Base-by-base conservation (phyloP, 2,797 vertebrate species). In the Diceros bicornis region DNA sequence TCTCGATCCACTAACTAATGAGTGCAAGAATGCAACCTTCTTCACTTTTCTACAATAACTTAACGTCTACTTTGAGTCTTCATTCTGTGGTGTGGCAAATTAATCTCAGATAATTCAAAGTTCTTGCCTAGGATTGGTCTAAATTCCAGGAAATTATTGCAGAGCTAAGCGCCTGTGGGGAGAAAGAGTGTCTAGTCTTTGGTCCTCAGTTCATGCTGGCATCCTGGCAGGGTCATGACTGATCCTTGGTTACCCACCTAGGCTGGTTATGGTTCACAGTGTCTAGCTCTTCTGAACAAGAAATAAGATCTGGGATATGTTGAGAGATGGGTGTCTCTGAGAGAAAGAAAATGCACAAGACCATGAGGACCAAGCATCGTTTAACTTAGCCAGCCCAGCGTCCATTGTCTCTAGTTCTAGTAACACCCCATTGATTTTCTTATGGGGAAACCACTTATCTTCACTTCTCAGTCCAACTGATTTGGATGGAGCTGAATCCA, bases 251-350 rank as follows among this genome's bases (percentile, higher is more conserved):
- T 41, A 23, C 20, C 16, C 16, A 41, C 25, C 91, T 37, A 25
- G 79, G 52, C 8, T 88, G 17, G 29, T 52, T 23, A 50, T 8
- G 29, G 29, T 6, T 52, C 52, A 59, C 16, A 44, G 34, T 93
- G 75, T 78, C 96, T 97, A 97, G 95, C 95, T 97, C 97, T 96
- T 88, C 86, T 96, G 90, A 93, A 97, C 89, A 97, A 97, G 95
- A 97, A 98, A 94, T 90, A 50, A 96, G 88, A 96, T 94, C 97
- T 93, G 94, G 93, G 96, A 89, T 88, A 90, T 79, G 61, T 59
- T 91, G 97, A 97, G 96, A 97, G 79, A 50, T 75, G 71, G 47
- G 25, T 91, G 84, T 93, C 90, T 95, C 74, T 97, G 77, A 85
- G 96, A 98, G 93, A 96, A 97, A 93, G 96, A 66, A 87, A 95